Base-by-base conservation (phyloP, 2,888 invertebrate species). In the Corythucha ciliata region DNA sequence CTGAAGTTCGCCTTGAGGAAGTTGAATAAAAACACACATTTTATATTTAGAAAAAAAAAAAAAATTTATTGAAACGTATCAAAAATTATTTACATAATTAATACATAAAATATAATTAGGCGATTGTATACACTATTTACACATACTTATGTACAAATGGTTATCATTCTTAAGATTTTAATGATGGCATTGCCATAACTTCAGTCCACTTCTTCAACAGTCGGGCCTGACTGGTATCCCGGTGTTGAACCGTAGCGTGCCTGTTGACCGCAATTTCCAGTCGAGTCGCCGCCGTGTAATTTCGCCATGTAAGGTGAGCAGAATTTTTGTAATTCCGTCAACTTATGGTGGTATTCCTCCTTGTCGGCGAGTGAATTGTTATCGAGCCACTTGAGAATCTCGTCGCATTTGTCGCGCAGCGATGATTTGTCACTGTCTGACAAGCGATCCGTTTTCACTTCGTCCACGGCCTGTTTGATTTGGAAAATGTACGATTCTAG, bases 121-220 rank as follows among this genome's bases (percentile, higher is more conserved):
- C n/a, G n/a, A n/a, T n/a, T n/a, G n/a, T n/a, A n/a, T n/a, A n/a
- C n/a, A n/a, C n/a, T n/a, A n/a, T n/a, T n/a, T n/a, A n/a, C n/a
- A n/a, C n/a, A n/a, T n/a, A n/a, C n/a, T n/a, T n/a, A n/a, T n/a
- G n/a, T n/a, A n/a, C n/a, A n/a, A n/a, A n/a, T n/a, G n/a, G n/a
- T n/a, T n/a, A n/a, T n/a, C n/a, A n/a, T n/a, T n/a, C n/a, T n/a
- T n/a, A n/a, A n/a, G n/a, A n/a, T n/a, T n/a, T n/a, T n/a, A n/a
- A n/a, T n/a, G n/a, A n/a, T n/a, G n/a, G n/a, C n/a, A n/a, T n/a
- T n/a, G n/a, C n/a, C n/a, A n/a, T n/a, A n/a, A n/a, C n/a, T n/a
- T 65, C 66, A 72, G 59, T 72, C 70, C 14, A 72, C 66, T 63
- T 72, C 72, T 56, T 72, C 72, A 3, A 72, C 66, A 3, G 69